Conservation (phyloP, 2,797 vertebrate species). For the Echiichthys vipera region DNA sequence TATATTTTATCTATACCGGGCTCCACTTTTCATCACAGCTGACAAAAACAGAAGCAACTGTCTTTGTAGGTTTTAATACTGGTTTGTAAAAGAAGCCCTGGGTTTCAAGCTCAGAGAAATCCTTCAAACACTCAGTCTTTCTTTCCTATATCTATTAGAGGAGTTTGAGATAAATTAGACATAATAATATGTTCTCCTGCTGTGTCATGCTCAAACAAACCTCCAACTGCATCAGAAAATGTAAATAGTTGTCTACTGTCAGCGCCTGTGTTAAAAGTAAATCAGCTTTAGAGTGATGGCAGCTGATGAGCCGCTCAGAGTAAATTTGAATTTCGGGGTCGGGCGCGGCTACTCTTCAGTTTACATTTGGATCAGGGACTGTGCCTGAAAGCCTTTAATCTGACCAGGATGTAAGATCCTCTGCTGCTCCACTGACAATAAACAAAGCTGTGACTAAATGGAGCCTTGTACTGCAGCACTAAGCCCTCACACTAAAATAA, state of each 20-base stretch:
- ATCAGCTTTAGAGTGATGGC: background rate
- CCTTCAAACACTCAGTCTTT: too few relatives aligned
- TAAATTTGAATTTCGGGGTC: constrained; percentile 12
- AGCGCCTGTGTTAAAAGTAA: background rate
- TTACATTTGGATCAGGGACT: constrained; percentile 18
- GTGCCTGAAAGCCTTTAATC: constrained; percentile 7
- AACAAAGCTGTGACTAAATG: background rate
- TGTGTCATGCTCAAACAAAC: background rate
- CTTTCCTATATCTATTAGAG: too few relatives aligned
- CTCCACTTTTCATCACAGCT: background rate
- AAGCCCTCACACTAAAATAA: background rate
- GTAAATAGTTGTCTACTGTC: too few relatives aligned
- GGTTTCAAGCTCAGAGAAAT: too few relatives aligned
- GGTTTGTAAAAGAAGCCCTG: background rate
- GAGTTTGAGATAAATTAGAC: background rate
- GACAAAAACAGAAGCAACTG: background rate
- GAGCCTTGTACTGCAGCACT: background rate
- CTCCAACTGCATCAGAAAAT: background rate
- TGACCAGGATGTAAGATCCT: constrained; percentile 24
- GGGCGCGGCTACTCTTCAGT: background rate
- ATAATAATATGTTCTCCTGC: background rate
- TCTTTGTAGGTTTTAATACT: too few relatives aligned
- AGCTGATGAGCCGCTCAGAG: constrained; percentile 7
- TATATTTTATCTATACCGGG: background rate
- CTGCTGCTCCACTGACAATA: background rate